Conservation (phyloP, 2,888 invertebrate species). For the Mythimna vitellina region DNA sequence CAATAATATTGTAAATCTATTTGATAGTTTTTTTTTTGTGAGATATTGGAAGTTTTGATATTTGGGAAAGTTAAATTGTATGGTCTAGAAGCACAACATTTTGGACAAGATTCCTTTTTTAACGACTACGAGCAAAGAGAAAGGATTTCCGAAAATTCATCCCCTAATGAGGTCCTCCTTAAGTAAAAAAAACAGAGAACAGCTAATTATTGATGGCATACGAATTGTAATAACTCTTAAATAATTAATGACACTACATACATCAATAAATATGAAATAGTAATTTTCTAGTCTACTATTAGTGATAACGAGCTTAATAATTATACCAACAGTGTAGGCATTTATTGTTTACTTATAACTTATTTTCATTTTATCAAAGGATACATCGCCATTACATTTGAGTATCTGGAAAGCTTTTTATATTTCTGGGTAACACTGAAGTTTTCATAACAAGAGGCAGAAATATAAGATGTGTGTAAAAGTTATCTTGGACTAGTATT, state of each 20-base stretch:
- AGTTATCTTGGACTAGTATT: not conserved
- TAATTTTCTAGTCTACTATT: conserved; percentile 12
- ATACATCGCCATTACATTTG: not conserved
- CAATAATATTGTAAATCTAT: too few relatives aligned
- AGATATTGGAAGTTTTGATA: too few relatives aligned
- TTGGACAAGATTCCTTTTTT: too few relatives aligned
- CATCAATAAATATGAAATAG: conserved; percentile 11
- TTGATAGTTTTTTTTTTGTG: too few relatives aligned
- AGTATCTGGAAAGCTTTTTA: not conserved
- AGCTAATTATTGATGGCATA: too few relatives aligned
- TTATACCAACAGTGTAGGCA: conserved; percentile 1
- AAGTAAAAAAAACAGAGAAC: too few relatives aligned
- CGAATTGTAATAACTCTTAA: not conserved
- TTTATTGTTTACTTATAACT: not conserved
- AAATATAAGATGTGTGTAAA: not conserved
- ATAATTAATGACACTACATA: not conserved
- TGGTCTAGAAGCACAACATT: too few relatives aligned
- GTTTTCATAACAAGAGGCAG: not conserved
- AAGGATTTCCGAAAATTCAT: too few relatives aligned
- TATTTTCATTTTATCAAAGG: not conserved
- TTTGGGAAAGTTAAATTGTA: too few relatives aligned
- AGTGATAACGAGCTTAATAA: conserved; percentile 4
- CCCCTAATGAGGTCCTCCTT: too few relatives aligned
- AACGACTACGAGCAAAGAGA: too few relatives aligned
- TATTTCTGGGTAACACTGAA: not conserved